Evolutionary conservation across 2,888 invertebrate genomes (phyloP), one percentile per base, ranked within the genome.

Genomic region (Eustalomyia histrio): DNA sequence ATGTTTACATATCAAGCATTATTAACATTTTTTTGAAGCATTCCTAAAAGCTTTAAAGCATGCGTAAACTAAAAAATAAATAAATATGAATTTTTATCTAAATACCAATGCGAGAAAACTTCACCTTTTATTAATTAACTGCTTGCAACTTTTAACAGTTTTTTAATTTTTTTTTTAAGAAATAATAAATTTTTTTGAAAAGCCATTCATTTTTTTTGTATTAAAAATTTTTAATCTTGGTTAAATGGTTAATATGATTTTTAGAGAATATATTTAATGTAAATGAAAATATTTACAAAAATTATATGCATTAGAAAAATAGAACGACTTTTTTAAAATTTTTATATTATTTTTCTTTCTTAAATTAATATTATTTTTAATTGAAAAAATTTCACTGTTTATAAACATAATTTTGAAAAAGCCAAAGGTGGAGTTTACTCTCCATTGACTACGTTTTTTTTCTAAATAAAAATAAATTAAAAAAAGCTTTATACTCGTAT

Each of bases 351-450:
- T 55, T 18, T 78, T 83, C 50, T 84, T 24, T 68, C 53, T 39
- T 60, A 52, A 55, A 76, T 52, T 79, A 47, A 17, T 24, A 83
- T 84, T 83, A 78, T 65, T 43, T 82, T 14, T 79, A 76, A 9
- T 35, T 68, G 18, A 50, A 50, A 63, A 18, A 39, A 24, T 39
- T 68, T 55, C 58, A 58, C 24, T 50, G 69, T 71, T 65, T 29
- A 65, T 78, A 39, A 53, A 61, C 29, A 29, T 39, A 69, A 24
- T 71, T 69, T 72, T 73, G 79, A 73, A 16, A 55, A 83, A 85
- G 84, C 85, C 85, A 87, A 90, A 91, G 91, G 91, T 90, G 90
- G 90, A 91, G 90, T 90, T 90, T 88, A 84, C 91, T 90, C 90
- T 90, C 90, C 90, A 89, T 85, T 83, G 84, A 84, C 84, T 83